These are phyloP conservation scores for Drosophila parthenogenetica DNA, from an alignment of 2,888 invertebrate genomes.

Conservation along the genomic window DNA sequence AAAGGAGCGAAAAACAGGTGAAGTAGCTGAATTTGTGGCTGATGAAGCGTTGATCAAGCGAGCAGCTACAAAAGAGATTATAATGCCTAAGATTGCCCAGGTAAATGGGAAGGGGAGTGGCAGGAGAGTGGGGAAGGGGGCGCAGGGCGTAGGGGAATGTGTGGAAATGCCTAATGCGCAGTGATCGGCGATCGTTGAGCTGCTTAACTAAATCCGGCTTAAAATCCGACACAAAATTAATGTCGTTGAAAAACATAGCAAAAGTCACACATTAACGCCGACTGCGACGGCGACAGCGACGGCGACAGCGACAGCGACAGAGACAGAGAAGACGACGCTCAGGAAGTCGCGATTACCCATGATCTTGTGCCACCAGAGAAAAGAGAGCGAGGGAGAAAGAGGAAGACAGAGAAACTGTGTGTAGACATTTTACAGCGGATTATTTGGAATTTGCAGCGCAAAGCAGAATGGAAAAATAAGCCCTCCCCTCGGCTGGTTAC, in stretches of 20 bases:
- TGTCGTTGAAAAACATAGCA: constrained; percentile 82
- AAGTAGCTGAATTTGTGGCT: constrained; percentile 42
- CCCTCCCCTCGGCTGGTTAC: not conserved
- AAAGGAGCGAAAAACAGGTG: constrained; percentile 44
- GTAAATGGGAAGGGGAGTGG: not conserved
- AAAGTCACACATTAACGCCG: constrained; percentile 82
- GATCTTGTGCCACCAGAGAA: constrained; percentile 20
- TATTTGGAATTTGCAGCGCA: constrained; percentile 70
- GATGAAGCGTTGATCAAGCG: constrained; percentile 78
- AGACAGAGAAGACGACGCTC: constrained; percentile 56
- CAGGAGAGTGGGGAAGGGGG: not conserved
- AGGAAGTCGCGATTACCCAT: constrained; percentile 75
- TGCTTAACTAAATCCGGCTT: constrained; percentile 85
- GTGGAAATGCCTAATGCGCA: constrained; percentile 67
- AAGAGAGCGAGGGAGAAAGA: not conserved
- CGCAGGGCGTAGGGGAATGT: constrained; percentile 26
- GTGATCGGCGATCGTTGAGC: constrained; percentile 80
- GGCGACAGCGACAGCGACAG: constrained; percentile 40
- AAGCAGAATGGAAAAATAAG: constrained; percentile 54
- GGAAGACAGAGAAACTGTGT: constrained; percentile 26
- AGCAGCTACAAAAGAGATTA: constrained; percentile 84
- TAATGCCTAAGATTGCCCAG: constrained; percentile 76
- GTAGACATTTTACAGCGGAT: constrained; percentile 78
- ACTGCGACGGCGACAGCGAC: constrained; percentile 49
- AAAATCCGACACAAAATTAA: constrained; percentile 84